Conservation (phyloP, 2,113 vertebrate species). For the Triplophysa siluroides region DNA sequence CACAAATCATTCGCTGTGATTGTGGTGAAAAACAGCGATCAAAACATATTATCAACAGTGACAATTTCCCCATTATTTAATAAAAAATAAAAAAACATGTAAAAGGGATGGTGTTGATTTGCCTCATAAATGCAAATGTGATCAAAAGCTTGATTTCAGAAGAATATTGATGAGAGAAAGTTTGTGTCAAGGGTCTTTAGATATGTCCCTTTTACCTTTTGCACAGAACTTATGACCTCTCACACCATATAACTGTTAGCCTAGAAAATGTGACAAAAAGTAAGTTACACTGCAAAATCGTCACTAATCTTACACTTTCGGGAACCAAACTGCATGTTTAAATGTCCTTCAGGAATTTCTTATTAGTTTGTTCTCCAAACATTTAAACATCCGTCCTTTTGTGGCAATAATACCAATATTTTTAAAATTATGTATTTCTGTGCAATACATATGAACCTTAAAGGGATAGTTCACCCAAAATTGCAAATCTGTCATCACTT, state of each 20-base stretch:
- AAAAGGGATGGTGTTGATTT: too few species aligned
- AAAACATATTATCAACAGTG: neutral
- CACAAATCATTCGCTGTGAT: neutral
- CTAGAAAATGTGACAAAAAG: constrained; percentile 19
- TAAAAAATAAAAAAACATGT: neutral
- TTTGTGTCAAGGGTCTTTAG: neutral
- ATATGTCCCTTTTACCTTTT: constrained; percentile 1
- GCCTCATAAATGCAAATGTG: too few species aligned
- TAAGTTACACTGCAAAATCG: neutral
- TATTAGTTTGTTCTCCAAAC: neutral
- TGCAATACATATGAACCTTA: too few species aligned
- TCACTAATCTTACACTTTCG: neutral
- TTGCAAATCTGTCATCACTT: too few species aligned
- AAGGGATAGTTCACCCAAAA: too few species aligned
- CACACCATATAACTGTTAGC: constrained; percentile 1
- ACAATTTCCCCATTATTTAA: neutral
- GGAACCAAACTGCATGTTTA: neutral
- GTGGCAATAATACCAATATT: too few species aligned
- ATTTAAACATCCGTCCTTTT: neutral
- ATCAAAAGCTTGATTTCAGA: neutral
- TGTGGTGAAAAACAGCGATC: neutral
- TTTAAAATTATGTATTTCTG: too few species aligned
- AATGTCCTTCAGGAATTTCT: neutral
- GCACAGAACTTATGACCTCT: constrained; percentile 4
- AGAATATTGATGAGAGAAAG: neutral